These are phyloP conservation scores for Drosophila limbata DNA, from an alignment of 2,888 invertebrate species.

Conservation along the genomic window DNA sequence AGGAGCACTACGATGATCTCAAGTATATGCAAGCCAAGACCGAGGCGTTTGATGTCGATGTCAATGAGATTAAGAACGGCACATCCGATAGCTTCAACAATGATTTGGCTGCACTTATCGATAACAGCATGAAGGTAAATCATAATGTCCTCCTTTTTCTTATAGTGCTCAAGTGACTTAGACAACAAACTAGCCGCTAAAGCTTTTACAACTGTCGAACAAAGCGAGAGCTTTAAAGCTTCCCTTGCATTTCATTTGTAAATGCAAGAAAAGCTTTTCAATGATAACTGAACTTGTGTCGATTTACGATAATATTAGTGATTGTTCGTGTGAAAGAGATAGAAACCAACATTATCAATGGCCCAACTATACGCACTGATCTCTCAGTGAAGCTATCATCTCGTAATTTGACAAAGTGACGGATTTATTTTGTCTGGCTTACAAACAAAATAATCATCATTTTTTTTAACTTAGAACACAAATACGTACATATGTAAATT, in stretches of 20 bases:
- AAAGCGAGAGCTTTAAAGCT: not conserved
- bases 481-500: too few relatives aligned
- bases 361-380: not conserved
- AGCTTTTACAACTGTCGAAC: not conserved
- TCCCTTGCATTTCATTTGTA: not conserved
- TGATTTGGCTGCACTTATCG: constrained; percentile 80
- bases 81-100: constrained; percentile 55
- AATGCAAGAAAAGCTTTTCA: not conserved
- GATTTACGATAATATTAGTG: not conserved
- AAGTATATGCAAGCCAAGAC: constrained; percentile 92
- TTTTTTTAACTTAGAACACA: too few relatives aligned
- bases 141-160: not conserved
- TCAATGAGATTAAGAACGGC: constrained; percentile 65
- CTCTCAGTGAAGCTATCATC: not conserved
- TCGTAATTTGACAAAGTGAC: too few relatives aligned
- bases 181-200: not conserved
- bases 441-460: too few relatives aligned
- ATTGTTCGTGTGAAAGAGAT: not conserved
- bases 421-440: too few relatives aligned
- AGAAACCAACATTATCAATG: too few relatives aligned
- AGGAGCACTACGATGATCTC: constrained; percentile 92
- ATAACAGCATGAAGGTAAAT: constrained; percentile 79
- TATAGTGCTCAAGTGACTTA: not conserved
- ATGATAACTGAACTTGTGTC: not conserved
- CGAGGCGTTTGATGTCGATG: constrained; percentile 83